A percentile compares a stretch with the other conserved stretches of the same genome.
Conservation (phyloP, 2,888 invertebrate species). For the Anarsia innoxiella region DNA sequence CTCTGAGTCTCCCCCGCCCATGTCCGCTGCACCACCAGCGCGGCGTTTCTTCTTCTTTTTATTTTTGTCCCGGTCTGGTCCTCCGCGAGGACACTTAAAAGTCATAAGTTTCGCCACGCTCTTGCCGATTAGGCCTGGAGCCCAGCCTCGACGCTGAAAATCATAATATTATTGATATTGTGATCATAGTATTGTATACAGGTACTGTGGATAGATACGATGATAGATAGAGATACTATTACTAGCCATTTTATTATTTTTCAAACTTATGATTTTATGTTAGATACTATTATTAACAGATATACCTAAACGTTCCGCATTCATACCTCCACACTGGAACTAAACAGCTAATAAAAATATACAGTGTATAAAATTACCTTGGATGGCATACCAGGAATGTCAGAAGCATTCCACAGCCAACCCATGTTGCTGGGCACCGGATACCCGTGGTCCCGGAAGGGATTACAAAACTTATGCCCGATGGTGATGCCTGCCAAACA, state of each 20-base stretch:
- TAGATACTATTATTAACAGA: too few relatives aligned
- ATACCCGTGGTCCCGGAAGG: slow-evolving; percentile 51
- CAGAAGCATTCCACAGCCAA: slow-evolving; percentile 77
- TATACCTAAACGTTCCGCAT: too few relatives aligned
- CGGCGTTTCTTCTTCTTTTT: slow-evolving; percentile 56
- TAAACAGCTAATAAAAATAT: too few relatives aligned
- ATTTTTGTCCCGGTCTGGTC: slow-evolving; percentile 50
- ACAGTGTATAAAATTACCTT: slow-evolving; percentile 37
- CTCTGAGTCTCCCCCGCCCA: slow-evolving; percentile 51
- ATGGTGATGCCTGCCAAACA: slow-evolving; percentile 64
- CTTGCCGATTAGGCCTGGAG: slow-evolving; percentile 73
- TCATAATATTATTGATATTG: too few relatives aligned
- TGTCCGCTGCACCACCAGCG: slow-evolving; percentile 10
- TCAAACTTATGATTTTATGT: too few relatives aligned
- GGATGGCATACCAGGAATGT: slow-evolving; percentile 43
- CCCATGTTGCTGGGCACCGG: slow-evolving; percentile 79
- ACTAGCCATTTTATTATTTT: too few relatives aligned
- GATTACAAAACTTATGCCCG: slow-evolving; percentile 73
- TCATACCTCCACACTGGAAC: too few relatives aligned
- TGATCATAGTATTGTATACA: too few relatives aligned
- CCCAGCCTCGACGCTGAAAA: slow-evolving; percentile 76
- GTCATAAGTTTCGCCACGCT: slow-evolving; percentile 63
- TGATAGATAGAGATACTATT: too few relatives aligned
- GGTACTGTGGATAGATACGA: too few relatives aligned
- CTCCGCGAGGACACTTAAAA: slow-evolving; percentile 53